Conservation (phyloP, 2,888 invertebrate species). For the Nephrotoma guestfalica region DNA sequence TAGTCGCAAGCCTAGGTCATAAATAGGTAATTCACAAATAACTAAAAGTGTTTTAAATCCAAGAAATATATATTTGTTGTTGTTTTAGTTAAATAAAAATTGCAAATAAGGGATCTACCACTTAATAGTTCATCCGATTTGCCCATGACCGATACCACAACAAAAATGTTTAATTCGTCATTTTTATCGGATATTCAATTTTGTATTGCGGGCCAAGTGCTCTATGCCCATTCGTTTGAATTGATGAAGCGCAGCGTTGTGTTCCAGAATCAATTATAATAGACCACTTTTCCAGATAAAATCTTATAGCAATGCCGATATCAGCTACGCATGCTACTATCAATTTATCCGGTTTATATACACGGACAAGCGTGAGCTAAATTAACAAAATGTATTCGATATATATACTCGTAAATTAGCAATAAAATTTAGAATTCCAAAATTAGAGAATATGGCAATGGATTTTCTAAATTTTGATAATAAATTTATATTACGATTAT, state of each 20-base stretch:
- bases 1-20: no score
- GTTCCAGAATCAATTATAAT: not conserved
- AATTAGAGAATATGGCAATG: not conserved
- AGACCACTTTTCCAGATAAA: not conserved
- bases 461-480: not conserved
- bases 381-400: not conserved
- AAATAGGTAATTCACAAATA: no score
- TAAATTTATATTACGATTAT: not conserved
- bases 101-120: not conserved
- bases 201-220: not conserved
- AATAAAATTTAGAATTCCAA: not conserved
- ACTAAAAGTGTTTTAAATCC: no score
- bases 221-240: not conserved
- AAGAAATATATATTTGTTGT: no score
- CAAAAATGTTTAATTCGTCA: not conserved
- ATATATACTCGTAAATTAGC: not conserved
- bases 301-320: not conserved
- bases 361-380: not conserved
- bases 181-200: slow-evolving; percentile 2
- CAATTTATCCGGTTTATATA: not conserved
- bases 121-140: not conserved
- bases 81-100: no score
- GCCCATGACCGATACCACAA: not conserved
- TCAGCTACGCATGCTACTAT: not conserved
- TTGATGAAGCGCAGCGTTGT: not conserved